These are phyloP conservation scores for Meganola albula DNA, from an alignment of 2,888 invertebrate species.

Conservation along the genomic window DNA sequence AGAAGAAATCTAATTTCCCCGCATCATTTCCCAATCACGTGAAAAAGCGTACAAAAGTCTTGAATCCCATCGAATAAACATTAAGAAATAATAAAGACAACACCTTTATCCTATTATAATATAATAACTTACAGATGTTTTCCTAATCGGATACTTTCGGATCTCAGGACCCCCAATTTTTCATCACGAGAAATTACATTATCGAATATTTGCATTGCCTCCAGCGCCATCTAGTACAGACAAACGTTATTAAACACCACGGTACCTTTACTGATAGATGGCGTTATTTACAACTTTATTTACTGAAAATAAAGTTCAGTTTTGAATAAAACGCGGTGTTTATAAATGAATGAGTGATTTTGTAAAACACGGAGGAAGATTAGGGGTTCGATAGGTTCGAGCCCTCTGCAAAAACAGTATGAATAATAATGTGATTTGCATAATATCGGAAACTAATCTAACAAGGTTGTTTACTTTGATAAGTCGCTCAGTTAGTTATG, in stretches of 20 bases:
- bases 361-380: constrained; percentile 53
- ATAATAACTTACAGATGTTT: constrained; percentile 73
- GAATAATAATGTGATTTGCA: constrained; percentile 75
- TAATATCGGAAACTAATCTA: constrained; percentile 63
- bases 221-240: constrained; percentile 66
- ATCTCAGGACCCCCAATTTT: constrained; percentile 63
- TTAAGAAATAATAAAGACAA: constrained; percentile 64
- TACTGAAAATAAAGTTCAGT: constrained; percentile 24
- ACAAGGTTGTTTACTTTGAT: constrained; percentile 67
- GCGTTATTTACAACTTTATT: constrained; percentile 10
- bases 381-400: constrained; percentile 57
- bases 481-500: constrained; percentile 48
- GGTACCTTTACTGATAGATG: constrained; percentile 20
- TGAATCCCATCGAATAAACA: constrained; percentile 60
- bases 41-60: constrained; percentile 22
- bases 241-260: constrained; percentile 41
- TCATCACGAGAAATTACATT: constrained; percentile 69
- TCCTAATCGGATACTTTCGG: constrained; percentile 62
- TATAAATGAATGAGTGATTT: constrained; percentile 31
- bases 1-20: constrained; percentile 33
- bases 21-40: constrained; percentile 39
- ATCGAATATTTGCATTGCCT: constrained; percentile 71
- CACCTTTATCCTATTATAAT: constrained; percentile 71
- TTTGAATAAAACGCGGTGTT: constrained; percentile 18
- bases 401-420: constrained; percentile 74